phyloP scores from a whole-genome alignment of 2,113 vertebrate genomes.

The Progne subis region DNA sequence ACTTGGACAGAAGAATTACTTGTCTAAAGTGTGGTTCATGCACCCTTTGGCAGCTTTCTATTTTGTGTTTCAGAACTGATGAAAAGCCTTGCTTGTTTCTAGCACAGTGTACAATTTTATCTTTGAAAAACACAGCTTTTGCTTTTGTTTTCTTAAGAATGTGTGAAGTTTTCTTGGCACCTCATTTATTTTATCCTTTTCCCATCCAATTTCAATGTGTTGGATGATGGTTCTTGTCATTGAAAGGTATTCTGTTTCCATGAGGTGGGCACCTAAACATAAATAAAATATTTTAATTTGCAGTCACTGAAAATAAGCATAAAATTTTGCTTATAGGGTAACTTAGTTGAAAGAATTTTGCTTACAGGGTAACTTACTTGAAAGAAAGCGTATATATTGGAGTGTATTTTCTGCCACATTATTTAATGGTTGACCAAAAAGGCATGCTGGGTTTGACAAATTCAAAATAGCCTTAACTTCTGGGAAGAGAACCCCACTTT shows the following conservation, averaged over 20 bases:
- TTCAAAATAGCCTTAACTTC: not conserved
- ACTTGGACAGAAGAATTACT: not conserved
- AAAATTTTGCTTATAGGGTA: not conserved
- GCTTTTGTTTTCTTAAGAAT: slow-evolving; percentile 28
- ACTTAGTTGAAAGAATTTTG: not conserved
- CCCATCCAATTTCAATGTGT: not conserved
- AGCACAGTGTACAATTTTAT: not conserved
- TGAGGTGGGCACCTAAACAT: not conserved
- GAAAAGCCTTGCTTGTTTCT: not conserved
- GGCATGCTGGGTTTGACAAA: not conserved
- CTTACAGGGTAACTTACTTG: not conserved
- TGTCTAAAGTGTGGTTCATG: not conserved
- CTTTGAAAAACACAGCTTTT: not conserved
- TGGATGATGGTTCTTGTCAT: not conserved
- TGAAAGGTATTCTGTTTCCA: not conserved
- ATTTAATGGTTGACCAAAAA: not conserved
- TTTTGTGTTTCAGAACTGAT: slow-evolving; percentile 11
- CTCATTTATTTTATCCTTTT: not conserved
- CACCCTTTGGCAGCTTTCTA: not conserved
- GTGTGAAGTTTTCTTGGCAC: not conserved
- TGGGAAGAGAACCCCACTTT: not conserved
- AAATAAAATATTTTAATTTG: not conserved
- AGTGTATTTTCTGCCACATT: not conserved
- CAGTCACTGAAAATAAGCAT: not conserved
- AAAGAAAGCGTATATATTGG: not conserved